Percentiles rank a stretch among this genome's conserved stretches.
Conservation (phyloP, 2,797 vertebrate genomes). For the Thaleichthys pacificus region DNA sequence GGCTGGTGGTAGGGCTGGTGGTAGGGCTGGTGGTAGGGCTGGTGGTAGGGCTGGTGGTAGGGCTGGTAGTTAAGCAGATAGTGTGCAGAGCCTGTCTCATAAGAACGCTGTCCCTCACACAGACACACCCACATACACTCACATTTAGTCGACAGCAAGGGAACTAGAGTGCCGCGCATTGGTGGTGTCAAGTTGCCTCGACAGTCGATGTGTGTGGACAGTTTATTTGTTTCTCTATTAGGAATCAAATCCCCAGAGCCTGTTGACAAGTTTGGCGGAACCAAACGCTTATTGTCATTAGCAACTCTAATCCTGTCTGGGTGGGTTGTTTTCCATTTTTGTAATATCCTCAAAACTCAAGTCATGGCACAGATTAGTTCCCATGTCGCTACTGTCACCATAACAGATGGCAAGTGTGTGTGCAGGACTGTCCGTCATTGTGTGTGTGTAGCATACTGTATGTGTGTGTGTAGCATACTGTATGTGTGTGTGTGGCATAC, state of each 20-base stretch:
- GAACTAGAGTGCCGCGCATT: too few relatives aligned
- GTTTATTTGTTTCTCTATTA: too few relatives aligned
- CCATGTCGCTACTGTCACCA: neutral
- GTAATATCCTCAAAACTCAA: neutral
- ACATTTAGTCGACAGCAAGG: neutral
- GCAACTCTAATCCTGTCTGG: too few relatives aligned
- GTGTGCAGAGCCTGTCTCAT: neutral
- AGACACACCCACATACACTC: neutral
- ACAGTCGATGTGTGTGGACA: too few relatives aligned
- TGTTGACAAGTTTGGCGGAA: too few relatives aligned
- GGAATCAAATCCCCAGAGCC: too few relatives aligned
- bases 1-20: too few relatives aligned
- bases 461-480: conserved; percentile 4
- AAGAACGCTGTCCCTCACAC: neutral
- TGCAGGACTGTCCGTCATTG: neutral
- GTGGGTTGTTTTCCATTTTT: neutral
- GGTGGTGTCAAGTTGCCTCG: too few relatives aligned
- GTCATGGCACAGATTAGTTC: neutral
- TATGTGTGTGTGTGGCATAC: neutral
- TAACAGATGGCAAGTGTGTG: conserved; percentile 10
- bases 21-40: too few relatives aligned
- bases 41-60: too few relatives aligned
- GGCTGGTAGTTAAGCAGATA: too few relatives aligned
- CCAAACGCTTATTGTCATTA: too few relatives aligned
- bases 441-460: neutral